Percentiles rank a stretch among this genome's conserved stretches.
Conservation (phyloP, 2,888 invertebrate species). For the Dugesia japonica region DNA sequence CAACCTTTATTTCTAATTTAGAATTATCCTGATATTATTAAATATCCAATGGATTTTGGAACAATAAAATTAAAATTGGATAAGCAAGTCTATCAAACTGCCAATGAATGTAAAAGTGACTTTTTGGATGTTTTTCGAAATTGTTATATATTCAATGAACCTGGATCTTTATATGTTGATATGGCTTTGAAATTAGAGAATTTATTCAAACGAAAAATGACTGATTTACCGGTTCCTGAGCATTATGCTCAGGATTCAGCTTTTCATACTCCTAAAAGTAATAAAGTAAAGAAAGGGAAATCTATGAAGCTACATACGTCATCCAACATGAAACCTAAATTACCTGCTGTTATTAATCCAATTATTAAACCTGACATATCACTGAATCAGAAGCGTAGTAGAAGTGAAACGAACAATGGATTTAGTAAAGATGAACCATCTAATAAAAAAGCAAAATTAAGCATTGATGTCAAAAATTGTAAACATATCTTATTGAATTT, state of each 20-base stretch:
- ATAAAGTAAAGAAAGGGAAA: neutral
- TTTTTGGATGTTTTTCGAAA: conserved; percentile 93
- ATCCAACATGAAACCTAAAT: neutral
- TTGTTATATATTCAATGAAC: conserved; percentile 92
- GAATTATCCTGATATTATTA: conserved; percentile 94
- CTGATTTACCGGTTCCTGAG: neutral
- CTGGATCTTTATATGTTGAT: conserved; percentile 52
- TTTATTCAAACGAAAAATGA: neutral
- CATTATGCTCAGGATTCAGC: neutral
- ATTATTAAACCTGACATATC: neutral
- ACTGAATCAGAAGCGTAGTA: neutral
- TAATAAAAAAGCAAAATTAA: neutral
- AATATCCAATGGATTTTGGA: conserved; percentile 89
- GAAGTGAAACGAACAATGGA: neutral
- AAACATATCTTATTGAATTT: conserved; percentile 9
- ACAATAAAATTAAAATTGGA: conserved; percentile 87
- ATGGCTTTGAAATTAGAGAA: conserved; percentile 6
- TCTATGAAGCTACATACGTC: neutral
- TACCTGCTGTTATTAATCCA: neutral
- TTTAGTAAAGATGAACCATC: neutral
- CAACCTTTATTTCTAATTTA: conserved; percentile 46
- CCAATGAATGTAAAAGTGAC: conserved; percentile 82
- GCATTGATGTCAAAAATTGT: neutral
- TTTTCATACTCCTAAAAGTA: neutral
- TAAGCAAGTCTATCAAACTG: conserved; percentile 79